Conservation (phyloP, 2,797 vertebrate species). For the Semaprochilodus insignis region DNA sequence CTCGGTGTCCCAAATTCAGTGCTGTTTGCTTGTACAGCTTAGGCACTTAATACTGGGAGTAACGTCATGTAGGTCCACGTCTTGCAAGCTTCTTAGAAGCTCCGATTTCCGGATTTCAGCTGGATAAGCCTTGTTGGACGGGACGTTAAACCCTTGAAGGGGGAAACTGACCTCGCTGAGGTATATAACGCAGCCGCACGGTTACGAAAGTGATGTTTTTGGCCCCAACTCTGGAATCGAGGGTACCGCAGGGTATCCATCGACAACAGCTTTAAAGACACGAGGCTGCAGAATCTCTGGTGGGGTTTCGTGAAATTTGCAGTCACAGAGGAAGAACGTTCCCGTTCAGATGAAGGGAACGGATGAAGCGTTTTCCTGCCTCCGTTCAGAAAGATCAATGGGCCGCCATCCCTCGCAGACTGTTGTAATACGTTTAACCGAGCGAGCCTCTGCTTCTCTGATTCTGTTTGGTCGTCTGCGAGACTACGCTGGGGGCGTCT, state of each 20-base stretch:
- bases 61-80: slow-evolving; percentile 54
- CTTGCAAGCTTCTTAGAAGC: slow-evolving; percentile 64
- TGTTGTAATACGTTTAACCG: slow-evolving; percentile 18
- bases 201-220: background rate
- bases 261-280: background rate
- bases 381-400: slow-evolving; percentile 5
- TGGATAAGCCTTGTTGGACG: slow-evolving; percentile 66
- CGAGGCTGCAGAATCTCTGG: background rate
- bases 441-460: slow-evolving; percentile 9
- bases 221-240: background rate
- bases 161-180: background rate
- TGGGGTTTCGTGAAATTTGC: background rate
- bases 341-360: background rate
- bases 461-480: slow-evolving; percentile 10
- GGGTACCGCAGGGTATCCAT: background rate
- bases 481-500: background rate
- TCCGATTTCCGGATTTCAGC: slow-evolving; percentile 61
- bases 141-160: slow-evolving; percentile 44
- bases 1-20: background rate
- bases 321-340: background rate
- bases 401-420: background rate
- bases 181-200: background rate
- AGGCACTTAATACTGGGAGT: slow-evolving; percentile 36
- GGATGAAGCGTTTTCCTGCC: background rate
- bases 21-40: slow-evolving; percentile 22